Base-by-base conservation (phyloP, 1,140 invertebrate species). In the Caenorhabditis brenneri region DNA sequence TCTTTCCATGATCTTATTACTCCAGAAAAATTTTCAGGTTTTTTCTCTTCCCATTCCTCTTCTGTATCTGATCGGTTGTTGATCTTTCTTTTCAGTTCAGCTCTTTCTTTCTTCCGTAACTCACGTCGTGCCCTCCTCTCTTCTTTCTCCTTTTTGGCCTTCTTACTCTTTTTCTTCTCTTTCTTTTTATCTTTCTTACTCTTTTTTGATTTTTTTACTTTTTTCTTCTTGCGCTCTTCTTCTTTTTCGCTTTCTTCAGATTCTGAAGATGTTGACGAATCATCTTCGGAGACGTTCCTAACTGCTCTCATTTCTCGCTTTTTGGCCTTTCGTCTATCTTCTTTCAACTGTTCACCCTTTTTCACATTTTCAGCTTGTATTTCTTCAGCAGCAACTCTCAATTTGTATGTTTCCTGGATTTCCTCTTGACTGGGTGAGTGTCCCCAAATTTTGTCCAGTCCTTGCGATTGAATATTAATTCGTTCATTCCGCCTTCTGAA, bases 361-460 rank as follows among this genome's bases (percentile, higher is more conserved):
- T 86, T 69, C 4, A 4, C 60, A n/a, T 82, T 79, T 81, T 87
- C 86, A 53, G 69, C 69, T 24, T 87, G 31, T n/a, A 80, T 86
- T 10, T 84, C 49, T 48, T 86, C 87, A 19, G 80, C 65, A 42
- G 69, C 69, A 84, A 85, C 48, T 82, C 60, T 53, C 39, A 33
- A 24, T 60, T 58, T 60, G n/a, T 87, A 84, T n/a, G 53, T 55
- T 31, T 78, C 42, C 39, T 85, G 33, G 10, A 90, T 85, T 39
- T 90, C 89, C 15, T 51, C 36, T 60, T 88, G 87, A 19, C 88
- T 85, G 2, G 89, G 89, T 24, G 89, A 90, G 22, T 74, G 48
- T 5, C 85, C 89, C 89, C 89, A 90, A 60, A 91, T 84, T 6
- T 53, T 51, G 1, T 79, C 12, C 7, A 86, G 27, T 9, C 90